These are phyloP conservation scores for Nyctibius grandis DNA, from an alignment of 2,797 vertebrate species.

Conservation along the genomic window DNA sequence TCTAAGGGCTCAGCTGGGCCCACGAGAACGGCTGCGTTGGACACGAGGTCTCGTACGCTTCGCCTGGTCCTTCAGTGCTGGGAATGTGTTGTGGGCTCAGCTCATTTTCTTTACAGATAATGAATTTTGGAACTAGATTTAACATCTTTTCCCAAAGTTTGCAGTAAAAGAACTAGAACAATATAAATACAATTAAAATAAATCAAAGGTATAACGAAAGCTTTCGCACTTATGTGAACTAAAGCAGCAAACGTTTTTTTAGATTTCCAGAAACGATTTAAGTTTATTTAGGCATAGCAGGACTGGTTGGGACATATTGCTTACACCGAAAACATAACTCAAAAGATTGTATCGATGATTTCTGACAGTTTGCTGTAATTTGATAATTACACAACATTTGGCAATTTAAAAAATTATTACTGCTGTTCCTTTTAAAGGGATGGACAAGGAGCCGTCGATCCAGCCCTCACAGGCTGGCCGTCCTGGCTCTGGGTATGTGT, in stretches of 20 bases:
- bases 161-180: neutral
- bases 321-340: neutral
- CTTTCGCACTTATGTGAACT: neutral
- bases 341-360: neutral
- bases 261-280: neutral
- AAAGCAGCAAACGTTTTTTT: neutral
- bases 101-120: constrained; percentile 51
- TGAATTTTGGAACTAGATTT: constrained; percentile 4
- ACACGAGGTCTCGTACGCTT: constrained; percentile 49
- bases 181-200: constrained; percentile 1
- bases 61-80: constrained; percentile 42
- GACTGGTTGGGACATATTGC: neutral
- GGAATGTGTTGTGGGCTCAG: constrained; percentile 33
- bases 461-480: neutral
- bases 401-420: neutral
- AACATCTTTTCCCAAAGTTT: neutral
- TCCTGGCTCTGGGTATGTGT: neutral
- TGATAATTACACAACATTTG: constrained; percentile 27
- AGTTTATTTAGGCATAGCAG: neutral
- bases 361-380: constrained; percentile 31
- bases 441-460: neutral
- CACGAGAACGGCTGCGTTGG: constrained; percentile 6
- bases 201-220: neutral
- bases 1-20: constrained; percentile 56
- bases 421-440: neutral